Evolutionary conservation across 2,888 invertebrate genomes (phyloP).

Genomic region (Dolichomitus sp.): DNA sequence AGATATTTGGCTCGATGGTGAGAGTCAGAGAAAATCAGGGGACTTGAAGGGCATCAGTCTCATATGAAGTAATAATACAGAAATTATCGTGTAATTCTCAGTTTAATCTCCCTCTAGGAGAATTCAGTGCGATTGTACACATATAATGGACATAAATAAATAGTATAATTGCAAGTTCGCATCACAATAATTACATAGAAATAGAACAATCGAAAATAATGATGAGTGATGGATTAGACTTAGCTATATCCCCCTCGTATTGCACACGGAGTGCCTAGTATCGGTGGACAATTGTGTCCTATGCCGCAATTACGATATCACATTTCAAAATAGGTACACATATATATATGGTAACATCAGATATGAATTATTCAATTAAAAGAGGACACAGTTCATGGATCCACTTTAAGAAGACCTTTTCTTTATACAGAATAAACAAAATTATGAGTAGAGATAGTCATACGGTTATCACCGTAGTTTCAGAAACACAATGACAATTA

Average conservation of each 20-base stretch:
- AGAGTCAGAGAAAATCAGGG: not conserved
- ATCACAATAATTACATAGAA: not conserved
- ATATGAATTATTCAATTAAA: not conserved
- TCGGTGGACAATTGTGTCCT: not conserved
- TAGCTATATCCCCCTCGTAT: not conserved
- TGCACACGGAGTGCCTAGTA: not conserved
- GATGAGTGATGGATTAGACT: not conserved
- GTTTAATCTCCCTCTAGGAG: not conserved
- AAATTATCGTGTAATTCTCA: not conserved
- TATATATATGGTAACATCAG: not conserved
- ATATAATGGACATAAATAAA: not conserved
- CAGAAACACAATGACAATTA: not conserved
- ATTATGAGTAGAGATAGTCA: not conserved
- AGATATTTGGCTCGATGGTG: not conserved
- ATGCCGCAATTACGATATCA: not conserved
- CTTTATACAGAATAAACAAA: not conserved
- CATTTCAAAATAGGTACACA: not conserved
- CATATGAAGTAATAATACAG: not conserved
- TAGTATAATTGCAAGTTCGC: not conserved
- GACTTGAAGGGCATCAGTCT: not conserved
- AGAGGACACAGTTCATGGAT: not conserved
- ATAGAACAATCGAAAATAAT: not conserved
- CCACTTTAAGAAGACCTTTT: not conserved
- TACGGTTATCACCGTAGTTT: not conserved
- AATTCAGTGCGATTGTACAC: not conserved